phyloP scores from a whole-genome alignment of 2,113 vertebrate species.

The Ellobius talpinus region DNA sequence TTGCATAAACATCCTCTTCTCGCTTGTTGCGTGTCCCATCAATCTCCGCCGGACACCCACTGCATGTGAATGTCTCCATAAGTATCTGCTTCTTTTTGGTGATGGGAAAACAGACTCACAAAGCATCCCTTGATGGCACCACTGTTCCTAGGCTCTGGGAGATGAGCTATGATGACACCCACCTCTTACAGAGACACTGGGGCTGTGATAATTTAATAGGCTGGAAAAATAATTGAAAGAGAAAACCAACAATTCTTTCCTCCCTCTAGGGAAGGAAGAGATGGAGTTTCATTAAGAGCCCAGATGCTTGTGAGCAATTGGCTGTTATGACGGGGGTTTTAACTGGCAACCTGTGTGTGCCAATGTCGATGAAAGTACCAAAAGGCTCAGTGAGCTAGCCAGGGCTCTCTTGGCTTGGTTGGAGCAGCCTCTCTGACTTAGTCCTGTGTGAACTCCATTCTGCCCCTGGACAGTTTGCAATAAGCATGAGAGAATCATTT shows the following conservation, averaged over 20 bases:
- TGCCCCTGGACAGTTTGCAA: background rate
- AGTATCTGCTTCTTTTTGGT: background rate
- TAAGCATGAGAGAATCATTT: background rate
- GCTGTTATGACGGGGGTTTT: background rate
- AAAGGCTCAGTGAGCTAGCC: background rate
- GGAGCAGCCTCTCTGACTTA: background rate
- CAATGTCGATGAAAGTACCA: background rate
- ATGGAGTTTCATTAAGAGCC: constrained; percentile 66
- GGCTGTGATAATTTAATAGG: constrained; percentile 79
- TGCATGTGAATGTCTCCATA: background rate
- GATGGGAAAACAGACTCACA: background rate
- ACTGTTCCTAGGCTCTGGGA: background rate
- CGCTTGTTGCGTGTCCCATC: fast-evolving
- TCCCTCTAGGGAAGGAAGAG: constrained; percentile 52
- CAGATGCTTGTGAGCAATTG: background rate
- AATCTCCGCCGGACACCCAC: background rate
- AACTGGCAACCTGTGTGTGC: background rate
- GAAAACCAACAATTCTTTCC: constrained; percentile 63
- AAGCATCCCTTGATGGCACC: background rate
- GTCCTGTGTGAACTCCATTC: fast-evolving
- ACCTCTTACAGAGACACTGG: constrained; percentile 53
- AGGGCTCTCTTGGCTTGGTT: background rate
- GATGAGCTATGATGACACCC: constrained; percentile 21
- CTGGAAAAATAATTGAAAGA: constrained; percentile 83
- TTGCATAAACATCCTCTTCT: constrained; percentile 26